Evolutionary conservation across 2,888 invertebrate species (phyloP).

Genomic region (Diarsia rubi): DNA sequence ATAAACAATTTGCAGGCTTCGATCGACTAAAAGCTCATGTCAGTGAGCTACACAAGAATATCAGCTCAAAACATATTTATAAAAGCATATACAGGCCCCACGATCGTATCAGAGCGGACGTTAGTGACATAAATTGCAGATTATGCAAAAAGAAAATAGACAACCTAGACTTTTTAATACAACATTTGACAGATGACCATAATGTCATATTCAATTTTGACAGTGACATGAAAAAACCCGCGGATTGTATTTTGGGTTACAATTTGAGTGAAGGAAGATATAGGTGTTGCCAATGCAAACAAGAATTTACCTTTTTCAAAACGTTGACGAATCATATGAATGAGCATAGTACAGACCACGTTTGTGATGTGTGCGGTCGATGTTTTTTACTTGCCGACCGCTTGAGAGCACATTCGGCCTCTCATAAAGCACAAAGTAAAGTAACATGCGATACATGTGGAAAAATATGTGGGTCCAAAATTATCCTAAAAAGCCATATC

Average conservation of each 20-base stretch:
- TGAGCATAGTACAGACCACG: constrained; percentile 81
- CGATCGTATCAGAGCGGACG: constrained; percentile 60
- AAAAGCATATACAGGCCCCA: constrained; percentile 60
- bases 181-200: constrained; percentile 61
- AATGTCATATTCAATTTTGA: constrained; percentile 60
- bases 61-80: constrained; percentile 51
- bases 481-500: constrained; percentile 65
- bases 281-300: constrained; percentile 69
- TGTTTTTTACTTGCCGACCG: constrained; percentile 75
- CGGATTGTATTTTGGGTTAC: constrained; percentile 62
- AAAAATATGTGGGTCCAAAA: constrained; percentile 52
- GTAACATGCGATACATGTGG: constrained; percentile 62
- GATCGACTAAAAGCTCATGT: constrained; percentile 60
- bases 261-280: constrained; percentile 62
- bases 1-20: constrained; percentile 59
- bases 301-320: constrained; percentile 76
- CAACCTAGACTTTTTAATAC: constrained; percentile 55
- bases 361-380: constrained; percentile 84
- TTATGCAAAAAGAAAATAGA: constrained; percentile 56
- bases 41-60: constrained; percentile 48
- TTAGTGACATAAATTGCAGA: constrained; percentile 63
- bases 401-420: constrained; percentile 55
- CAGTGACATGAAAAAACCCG: constrained; percentile 53
- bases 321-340: constrained; percentile 82
- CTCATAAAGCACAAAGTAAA: constrained; percentile 41